Conservation (phyloP, 2,113 vertebrate genomes). For the Arvicanthis niloticus region DNA sequence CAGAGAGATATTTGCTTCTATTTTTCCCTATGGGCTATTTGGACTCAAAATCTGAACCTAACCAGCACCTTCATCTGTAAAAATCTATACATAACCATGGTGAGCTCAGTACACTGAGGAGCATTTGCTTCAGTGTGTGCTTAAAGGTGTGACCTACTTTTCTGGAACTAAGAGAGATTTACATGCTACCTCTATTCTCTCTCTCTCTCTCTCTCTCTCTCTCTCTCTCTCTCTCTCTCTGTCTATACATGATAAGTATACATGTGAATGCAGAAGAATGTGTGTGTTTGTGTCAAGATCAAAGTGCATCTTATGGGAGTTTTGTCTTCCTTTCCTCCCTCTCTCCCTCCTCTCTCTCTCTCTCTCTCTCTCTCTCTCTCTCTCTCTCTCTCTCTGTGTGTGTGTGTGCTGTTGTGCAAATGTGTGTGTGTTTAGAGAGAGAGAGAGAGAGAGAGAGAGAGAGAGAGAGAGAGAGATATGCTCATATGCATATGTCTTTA, state of each 20-base stretch:
- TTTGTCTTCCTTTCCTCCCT: not conserved
- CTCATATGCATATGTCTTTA: not conserved
- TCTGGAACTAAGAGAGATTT: not conserved
- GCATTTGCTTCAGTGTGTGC: constrained; percentile 22
- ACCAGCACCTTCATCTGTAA: not conserved
- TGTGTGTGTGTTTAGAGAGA: too few relatives aligned
- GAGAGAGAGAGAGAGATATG: rapidly evolving
- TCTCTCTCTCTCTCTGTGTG: not conserved
- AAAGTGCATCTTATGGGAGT: not conserved
- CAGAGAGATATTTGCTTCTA: constrained; percentile 45
- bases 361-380: not conserved
- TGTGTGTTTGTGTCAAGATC: not conserved
- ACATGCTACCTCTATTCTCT: not conserved
- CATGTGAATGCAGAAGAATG: not conserved
- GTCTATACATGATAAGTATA: not conserved
- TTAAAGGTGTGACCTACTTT: not conserved
- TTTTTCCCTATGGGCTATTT: not conserved
- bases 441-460: not conserved
- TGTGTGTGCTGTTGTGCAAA: too few relatives aligned
- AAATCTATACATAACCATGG: not conserved
- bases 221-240: not conserved
- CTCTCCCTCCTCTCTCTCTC: rapidly evolving
- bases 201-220: too few relatives aligned
- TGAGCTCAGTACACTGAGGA: not conserved
- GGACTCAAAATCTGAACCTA: not conserved